Evolutionary conservation across 2,888 invertebrate species (phyloP).

Genomic region (Stenotaenia linearis): DNA sequence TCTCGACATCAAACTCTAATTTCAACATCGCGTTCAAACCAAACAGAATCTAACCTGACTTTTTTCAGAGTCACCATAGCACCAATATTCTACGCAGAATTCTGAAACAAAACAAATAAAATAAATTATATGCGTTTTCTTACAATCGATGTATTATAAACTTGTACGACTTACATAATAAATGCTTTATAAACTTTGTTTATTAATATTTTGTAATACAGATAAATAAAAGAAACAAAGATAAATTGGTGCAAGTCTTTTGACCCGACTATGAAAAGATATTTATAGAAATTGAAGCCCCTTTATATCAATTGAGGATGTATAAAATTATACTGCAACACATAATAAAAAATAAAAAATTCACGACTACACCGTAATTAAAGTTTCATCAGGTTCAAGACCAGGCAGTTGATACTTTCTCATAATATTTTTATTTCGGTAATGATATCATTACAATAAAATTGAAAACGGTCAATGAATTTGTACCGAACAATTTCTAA

Average conservation of each 20-base stretch:
- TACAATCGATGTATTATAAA: neutral
- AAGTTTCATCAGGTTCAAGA: neutral
- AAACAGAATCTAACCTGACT: slow-evolving; percentile 1
- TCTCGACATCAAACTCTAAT: neutral
- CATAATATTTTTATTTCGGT: no score
- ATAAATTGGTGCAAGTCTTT: neutral
- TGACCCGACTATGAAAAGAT: neutral
- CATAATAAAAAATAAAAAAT: neutral
- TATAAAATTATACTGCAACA: neutral
- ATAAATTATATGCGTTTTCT: neutral
- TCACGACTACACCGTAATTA: neutral
- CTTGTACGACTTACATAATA: neutral
- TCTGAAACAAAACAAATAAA: neutral
- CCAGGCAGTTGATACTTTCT: neutral
- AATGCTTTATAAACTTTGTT: neutral
- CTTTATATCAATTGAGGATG: slow-evolving; percentile 7
- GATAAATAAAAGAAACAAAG: neutral
- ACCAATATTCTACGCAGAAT: neutral
- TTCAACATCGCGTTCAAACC: no score
- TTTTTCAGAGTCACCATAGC: neutral
- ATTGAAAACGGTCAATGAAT: no score
- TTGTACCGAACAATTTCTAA: no score
- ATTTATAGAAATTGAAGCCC: neutral
- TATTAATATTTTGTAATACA: neutral
- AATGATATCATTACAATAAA: no score